These are phyloP conservation scores for Coelopa frigida DNA, from an alignment of 1,140 invertebrate species.

Conservation along the genomic window DNA sequence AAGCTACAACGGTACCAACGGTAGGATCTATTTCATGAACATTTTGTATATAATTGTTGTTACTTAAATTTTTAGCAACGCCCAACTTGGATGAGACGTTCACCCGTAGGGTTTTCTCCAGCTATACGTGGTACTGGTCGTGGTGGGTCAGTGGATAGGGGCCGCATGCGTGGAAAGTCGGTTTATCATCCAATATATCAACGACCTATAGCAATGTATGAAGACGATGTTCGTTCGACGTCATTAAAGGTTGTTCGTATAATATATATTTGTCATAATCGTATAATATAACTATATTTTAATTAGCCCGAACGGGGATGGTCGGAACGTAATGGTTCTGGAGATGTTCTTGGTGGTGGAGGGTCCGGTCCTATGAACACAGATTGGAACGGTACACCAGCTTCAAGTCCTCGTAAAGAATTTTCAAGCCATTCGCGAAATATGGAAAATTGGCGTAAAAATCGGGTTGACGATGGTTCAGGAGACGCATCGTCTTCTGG, in stretches of 20 bases:
- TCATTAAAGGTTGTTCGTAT: constrained; percentile 31
- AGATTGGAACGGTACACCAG: constrained; percentile 52
- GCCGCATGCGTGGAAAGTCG: constrained; percentile 52
- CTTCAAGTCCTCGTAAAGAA: constrained; percentile 56
- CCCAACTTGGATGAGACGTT: constrained; percentile 54
- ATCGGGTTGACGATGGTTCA: constrained; percentile 48
- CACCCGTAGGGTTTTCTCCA: constrained; percentile 33
- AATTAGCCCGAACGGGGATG: constrained; percentile 46
- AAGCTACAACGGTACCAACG: constrained; percentile 13
- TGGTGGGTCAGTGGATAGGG: constrained; percentile 50
- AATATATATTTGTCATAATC: too few relatives aligned
- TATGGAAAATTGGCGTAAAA: constrained; percentile 58
- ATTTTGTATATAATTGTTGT: not conserved
- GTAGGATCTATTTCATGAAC: not conserved
- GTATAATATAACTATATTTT: not conserved
- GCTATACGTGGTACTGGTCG: constrained; percentile 47
- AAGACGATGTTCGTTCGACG: constrained; percentile 21
- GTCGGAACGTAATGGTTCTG: constrained; percentile 57
- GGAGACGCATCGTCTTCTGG: constrained; percentile 19
- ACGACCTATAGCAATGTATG: constrained; percentile 33
- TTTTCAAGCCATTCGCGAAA: constrained; percentile 49
- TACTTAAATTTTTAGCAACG: constrained; percentile 19
- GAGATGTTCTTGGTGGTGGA: constrained; percentile 31
- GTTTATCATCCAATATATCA: constrained; percentile 41
- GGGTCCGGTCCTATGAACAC: constrained; percentile 48